Base-by-base conservation (phyloP, 1,140 invertebrate genomes). In the Drosophila arizonae region DNA sequence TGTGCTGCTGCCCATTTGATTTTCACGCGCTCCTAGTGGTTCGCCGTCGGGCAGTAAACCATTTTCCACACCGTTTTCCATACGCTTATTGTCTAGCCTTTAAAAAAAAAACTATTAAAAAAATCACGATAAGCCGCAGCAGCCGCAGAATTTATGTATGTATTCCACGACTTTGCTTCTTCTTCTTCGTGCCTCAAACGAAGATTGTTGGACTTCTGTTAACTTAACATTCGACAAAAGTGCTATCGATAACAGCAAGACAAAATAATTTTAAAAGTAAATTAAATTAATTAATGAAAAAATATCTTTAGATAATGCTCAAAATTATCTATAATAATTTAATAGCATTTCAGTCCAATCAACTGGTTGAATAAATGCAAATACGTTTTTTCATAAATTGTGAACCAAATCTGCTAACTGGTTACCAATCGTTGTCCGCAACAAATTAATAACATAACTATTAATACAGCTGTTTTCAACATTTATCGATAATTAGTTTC, bases 51-150 rank as follows among this genome's bases (percentile, higher is more conserved):
- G 62, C 81, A 77, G 51, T 65, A 75, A 64, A 56, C 84, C 79
- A 55, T 87, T 88, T 82, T 87, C 84, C 74, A 87, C 72, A 56
- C 84, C 82, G 82, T 87, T 87, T 72, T 87, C 82, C 82, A 87
- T 87, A 69, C 79, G 75, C 65, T 64, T 67, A 54, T 60, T 30
- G 70, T 81, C 73, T 64, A 57, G 28, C 60, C 21, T 62, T 57
- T 57, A 24, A 66, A 73, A 64, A 58, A 57, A 76, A 54, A 73
- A 52, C 48, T 62, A 62, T 69, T 13, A 56, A 63, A 64, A 72
- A 72, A 73, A 55, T 50, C 61, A 71, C 67, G 41, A 72, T 55
- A 75, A 52, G 68, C 72, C 71, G 58, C 71, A 77, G 64, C 61
- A 75, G 73, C 76, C 76, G 76, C 76, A 78, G 76, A 78, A 78